Percentiles rank a stretch among this genome's conserved stretches.
phyloP scores from a whole-genome alignment of 2,888 invertebrate species.

The Clivina fossor region DNA sequence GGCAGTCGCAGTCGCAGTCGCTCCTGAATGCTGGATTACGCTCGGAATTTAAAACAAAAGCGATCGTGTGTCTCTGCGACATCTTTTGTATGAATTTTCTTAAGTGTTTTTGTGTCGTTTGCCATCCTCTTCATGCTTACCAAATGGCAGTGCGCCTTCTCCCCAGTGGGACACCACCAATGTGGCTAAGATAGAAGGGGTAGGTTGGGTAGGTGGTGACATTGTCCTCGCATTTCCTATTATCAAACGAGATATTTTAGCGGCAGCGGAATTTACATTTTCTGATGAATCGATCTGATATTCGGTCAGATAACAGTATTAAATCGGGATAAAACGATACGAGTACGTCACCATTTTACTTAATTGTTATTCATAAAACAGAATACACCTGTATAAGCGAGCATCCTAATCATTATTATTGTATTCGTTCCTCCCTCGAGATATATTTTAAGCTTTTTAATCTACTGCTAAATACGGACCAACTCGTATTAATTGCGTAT shows the following conservation, averaged over 20 bases:
- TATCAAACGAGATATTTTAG: slow-evolving; percentile 31
- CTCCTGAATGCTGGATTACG: slow-evolving; percentile 29
- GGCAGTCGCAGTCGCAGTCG: slow-evolving; percentile 14
- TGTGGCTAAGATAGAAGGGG: not conserved
- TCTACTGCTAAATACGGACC: no score
- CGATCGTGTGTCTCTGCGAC: slow-evolving; percentile 28
- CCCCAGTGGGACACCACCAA: no score
- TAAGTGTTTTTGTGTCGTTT: slow-evolving; percentile 34
- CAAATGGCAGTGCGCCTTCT: slow-evolving; percentile 16
- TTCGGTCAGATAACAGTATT: slow-evolving; percentile 14
- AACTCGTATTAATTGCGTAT: no score
- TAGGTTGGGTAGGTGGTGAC: slow-evolving; percentile 6
- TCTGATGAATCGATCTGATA: slow-evolving; percentile 29
- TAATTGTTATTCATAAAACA: no score
- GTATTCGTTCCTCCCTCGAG: no score
- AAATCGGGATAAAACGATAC: no score
- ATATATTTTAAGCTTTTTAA: no score
- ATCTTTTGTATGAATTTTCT: slow-evolving; percentile 33
- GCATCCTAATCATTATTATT: no score
- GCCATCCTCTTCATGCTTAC: slow-evolving; percentile 26
- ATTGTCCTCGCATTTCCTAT: slow-evolving; percentile 30
- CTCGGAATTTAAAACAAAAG: slow-evolving; percentile 31
- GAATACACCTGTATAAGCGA: no score
- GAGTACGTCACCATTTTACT: no score
- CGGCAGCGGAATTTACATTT: slow-evolving; percentile 29